Percentiles rank a stretch among this genome's conserved stretches.
Conservation (phyloP, 2,797 vertebrate species). For the Babyrousa celebensis region DNA sequence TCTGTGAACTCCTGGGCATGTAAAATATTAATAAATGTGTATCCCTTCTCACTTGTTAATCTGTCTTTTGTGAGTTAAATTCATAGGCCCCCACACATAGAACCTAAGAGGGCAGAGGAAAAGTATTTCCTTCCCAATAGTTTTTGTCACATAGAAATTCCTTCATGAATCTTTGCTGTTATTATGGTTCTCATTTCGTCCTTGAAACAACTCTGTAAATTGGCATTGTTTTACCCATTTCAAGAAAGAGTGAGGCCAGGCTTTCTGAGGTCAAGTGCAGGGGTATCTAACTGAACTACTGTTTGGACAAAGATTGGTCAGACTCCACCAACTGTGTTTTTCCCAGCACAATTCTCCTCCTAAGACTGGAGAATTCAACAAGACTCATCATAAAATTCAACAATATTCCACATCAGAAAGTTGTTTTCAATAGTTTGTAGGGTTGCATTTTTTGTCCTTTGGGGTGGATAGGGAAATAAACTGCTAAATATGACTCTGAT, state of each 20-base stretch:
- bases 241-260: not conserved
- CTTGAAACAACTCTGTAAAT: not conserved
- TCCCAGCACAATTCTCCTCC: not conserved
- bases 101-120: not conserved
- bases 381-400: not conserved
- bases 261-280: not conserved
- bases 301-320: not conserved
- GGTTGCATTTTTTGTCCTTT: not conserved
- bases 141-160: not conserved
- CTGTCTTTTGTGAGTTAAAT: not conserved
- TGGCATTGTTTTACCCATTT: not conserved
- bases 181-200: not conserved
- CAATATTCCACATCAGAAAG: not conserved
- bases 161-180: not conserved
- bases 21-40: slow-evolving; percentile 25
- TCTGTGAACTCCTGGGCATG: not conserved
- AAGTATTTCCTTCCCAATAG: not conserved
- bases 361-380: not conserved
- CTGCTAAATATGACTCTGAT: not conserved
- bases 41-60: not conserved
- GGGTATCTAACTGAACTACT: not conserved
- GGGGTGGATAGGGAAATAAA: not conserved
- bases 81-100: not conserved
- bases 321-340: not conserved
- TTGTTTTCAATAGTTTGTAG: not conserved